Percentiles rank a stretch among this genome's conserved stretches.
Evolutionary conservation across 2,888 invertebrate species (phyloP).

Genomic region (Nasonia oneida): DNA sequence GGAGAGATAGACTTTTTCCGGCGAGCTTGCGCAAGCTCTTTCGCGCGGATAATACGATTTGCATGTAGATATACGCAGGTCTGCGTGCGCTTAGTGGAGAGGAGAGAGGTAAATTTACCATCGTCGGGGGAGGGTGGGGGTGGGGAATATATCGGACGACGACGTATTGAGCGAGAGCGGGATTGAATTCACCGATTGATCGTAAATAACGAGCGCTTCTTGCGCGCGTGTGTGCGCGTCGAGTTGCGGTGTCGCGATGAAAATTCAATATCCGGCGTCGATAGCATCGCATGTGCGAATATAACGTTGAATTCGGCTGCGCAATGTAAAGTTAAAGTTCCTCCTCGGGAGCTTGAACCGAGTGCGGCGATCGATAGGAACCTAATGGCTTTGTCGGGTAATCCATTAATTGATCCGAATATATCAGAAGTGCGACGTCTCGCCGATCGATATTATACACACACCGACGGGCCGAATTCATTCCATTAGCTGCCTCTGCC

Average conservation of each 20-base stretch:
- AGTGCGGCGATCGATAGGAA: neutral
- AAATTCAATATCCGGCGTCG: neutral
- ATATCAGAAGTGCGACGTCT: constrained; percentile 38
- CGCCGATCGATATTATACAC: neutral
- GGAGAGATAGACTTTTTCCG: neutral
- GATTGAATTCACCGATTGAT: constrained; percentile 4
- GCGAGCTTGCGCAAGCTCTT: neutral
- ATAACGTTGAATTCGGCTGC: neutral
- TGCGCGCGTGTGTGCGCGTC: neutral
- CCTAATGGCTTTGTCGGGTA: constrained; percentile 64
- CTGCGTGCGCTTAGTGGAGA: neutral
- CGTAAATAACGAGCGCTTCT: constrained; percentile 7
- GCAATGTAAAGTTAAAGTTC: neutral
- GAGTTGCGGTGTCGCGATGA: neutral
- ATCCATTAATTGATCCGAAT: constrained; percentile 67
- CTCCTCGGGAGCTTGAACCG: neutral
- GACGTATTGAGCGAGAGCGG: neutral
- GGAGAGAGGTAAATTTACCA: neutral
- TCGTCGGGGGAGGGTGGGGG: neutral
- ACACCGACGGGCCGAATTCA: neutral
- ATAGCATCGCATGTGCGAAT: neutral
- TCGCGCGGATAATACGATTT: neutral
- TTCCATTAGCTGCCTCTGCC: constrained; percentile 37
- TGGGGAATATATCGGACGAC: neutral
- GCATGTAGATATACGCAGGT: neutral